Percentiles rank a stretch among this genome's conserved stretches.
These are phyloP conservation scores for Zaprionus nigranus DNA, from an alignment of 1,140 invertebrate species.

Conservation along the genomic window DNA sequence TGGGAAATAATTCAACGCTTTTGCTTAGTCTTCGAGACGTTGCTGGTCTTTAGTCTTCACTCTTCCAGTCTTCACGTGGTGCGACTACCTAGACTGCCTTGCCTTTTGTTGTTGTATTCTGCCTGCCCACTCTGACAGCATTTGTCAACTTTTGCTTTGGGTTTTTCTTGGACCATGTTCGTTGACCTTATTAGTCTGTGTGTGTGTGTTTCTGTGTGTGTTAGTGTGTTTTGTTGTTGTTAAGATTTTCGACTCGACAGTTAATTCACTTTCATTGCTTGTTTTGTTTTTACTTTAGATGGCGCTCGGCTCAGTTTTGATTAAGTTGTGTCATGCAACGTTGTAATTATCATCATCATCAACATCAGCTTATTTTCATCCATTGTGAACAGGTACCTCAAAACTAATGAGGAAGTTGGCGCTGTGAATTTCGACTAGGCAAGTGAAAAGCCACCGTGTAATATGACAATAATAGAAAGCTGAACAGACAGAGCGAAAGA, in stretches of 20 bases:
- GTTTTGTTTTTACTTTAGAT: constrained; percentile 20
- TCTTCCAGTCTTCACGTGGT: constrained; percentile 17
- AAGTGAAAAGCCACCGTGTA: constrained; percentile 53
- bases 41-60: constrained; percentile 7
- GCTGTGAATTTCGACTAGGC: constrained; percentile 49
- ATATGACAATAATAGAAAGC: constrained; percentile 66
- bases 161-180: constrained; percentile 52
- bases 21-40: constrained; percentile 35
- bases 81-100: not conserved
- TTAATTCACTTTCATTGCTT: constrained; percentile 75
- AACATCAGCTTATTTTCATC: constrained; percentile 56
- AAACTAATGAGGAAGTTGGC: constrained; percentile 74
- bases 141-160: constrained; percentile 53
- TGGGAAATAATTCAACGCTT: constrained; percentile 59
- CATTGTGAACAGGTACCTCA: constrained; percentile 55
- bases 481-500: constrained; percentile 21
- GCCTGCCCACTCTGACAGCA: constrained; percentile 53
- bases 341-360: constrained; percentile 73
- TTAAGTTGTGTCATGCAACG: constrained; percentile 82
- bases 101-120: constrained; percentile 37
- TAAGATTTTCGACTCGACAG: constrained; percentile 41
- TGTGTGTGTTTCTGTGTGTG: not conserved
- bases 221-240: constrained; percentile 35
- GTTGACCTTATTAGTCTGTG: constrained; percentile 61
- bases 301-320: constrained; percentile 70